These are phyloP conservation scores for Himalopsyche japonica DNA, from an alignment of 2,888 invertebrate genomes.

Conservation along the genomic window DNA sequence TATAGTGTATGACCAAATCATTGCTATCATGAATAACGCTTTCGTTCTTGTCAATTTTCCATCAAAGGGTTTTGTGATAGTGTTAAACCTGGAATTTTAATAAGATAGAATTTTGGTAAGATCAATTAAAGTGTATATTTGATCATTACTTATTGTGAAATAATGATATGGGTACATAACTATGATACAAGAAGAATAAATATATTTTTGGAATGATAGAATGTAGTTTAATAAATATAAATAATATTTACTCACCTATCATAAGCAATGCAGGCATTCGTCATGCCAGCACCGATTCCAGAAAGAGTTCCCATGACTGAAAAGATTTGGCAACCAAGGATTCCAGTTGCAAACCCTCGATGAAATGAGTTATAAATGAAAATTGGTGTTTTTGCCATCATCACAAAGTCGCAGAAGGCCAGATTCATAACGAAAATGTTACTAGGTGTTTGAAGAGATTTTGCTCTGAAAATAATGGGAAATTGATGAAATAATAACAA, in stretches of 20 bases:
- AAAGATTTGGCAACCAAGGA: constrained; percentile 76
- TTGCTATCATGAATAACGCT: constrained; percentile 72
- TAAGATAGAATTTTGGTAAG: no score
- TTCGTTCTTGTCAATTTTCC: constrained; percentile 81
- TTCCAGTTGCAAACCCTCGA: constrained; percentile 74
- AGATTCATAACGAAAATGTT: constrained; percentile 83
- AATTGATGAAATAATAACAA: no score
- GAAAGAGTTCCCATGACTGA: constrained; percentile 75
- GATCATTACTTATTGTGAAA: no score
- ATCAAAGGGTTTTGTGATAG: constrained; percentile 82
- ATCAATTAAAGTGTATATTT: no score
- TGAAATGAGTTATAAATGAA: constrained; percentile 84
- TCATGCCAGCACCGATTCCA: constrained; percentile 78
- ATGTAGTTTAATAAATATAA: no score
- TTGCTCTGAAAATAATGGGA: constrained; percentile 60
- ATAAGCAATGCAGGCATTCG: constrained; percentile 84
- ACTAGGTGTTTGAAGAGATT: constrained; percentile 75
- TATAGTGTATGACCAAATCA: constrained; percentile 77
- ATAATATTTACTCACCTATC: constrained; percentile 59
- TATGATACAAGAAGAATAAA: no score
- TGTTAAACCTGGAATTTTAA: constrained; percentile 52
- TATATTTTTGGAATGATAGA: no score
- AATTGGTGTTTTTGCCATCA: constrained; percentile 85
- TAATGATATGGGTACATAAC: no score
- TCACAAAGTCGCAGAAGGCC: constrained; percentile 81